phyloP scores from a whole-genome alignment of 2,888 invertebrate species.

The Melanophora roralis region DNA sequence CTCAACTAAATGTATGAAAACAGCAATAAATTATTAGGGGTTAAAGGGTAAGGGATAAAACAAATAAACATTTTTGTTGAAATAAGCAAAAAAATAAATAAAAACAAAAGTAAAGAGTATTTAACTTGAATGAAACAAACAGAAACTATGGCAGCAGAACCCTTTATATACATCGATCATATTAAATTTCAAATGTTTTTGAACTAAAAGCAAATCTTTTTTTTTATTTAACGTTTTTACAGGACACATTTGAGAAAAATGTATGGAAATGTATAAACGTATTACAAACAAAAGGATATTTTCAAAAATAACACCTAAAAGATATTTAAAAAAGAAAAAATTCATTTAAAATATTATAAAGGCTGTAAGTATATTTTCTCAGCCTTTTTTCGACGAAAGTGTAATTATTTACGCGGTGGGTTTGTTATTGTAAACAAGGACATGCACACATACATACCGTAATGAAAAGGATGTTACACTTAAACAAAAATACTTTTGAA shows the following conservation, averaged over 20 bases:
- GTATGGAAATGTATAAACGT: too few species aligned
- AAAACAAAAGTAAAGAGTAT: constrained; percentile 14
- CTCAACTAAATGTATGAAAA: neutral
- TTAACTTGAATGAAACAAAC: neutral
- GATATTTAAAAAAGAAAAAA: constrained; percentile 15
- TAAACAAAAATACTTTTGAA: too few species aligned
- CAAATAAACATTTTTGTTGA: constrained; percentile 20
- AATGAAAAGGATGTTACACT: constrained; percentile 2
- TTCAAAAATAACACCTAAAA: constrained; percentile 25
- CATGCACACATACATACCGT: neutral
- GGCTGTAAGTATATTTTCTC: constrained; percentile 3
- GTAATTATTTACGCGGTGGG: constrained; percentile 46
- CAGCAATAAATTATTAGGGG: constrained; percentile 13
- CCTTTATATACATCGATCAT: constrained; percentile 4
- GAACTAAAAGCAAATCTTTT: neutral
- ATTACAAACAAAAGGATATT: constrained; percentile 9
- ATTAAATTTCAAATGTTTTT: constrained; percentile 31
- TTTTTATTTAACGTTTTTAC: constrained; percentile 26
- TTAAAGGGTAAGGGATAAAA: constrained; percentile 1
- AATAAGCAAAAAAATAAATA: constrained; percentile 31
- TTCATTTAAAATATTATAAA: too few species aligned
- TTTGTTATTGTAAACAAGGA: too few species aligned
- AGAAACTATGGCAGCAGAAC: neutral
- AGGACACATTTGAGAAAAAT: too few species aligned
- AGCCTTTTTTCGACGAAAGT: neutral